Evolutionary conservation across 2,113 vertebrate genomes (phyloP), one percentile per base, ranked within the genome.

Genomic region (Tiliqua scincoides): DNA sequence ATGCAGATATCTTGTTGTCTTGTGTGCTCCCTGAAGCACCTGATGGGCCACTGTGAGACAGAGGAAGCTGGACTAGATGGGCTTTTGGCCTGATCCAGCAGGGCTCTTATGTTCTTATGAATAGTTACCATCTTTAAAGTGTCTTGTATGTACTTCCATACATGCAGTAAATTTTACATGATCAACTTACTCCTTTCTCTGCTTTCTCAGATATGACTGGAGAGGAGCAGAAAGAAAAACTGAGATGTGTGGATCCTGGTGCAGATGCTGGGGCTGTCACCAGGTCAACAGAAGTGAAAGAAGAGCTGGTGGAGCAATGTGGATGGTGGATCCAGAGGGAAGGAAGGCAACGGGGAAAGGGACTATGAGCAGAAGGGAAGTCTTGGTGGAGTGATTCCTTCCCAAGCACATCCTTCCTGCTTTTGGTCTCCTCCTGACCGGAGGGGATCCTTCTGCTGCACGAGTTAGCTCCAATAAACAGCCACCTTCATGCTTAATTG

Each of bases 401-500:
- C 43, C n/a, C 70, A 82, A 57, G 62, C 70, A 30, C 52, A 18
- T 25, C 21, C 63, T 62, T 74, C 54, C 82, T 84, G 75, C 79
- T 82, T 83, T 82, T 75, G 37, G 8, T 74, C 32, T 40, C n/a
- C 40, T 71, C 21, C 12, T 72, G 67, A 57, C 85, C 79, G 17
- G n/a, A 71, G 14, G 54, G 70, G 35, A 68, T 90, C 71, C 57
- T 76, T 74, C 76, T 88, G 76, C 73, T 27, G 82, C 89, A 85
- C 48, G 3, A 3, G 30, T 62, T 80, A 52, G 68, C 71, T 62
- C 88, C 81, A 30, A 43, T 89, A 82, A 91, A 57, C 89, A 90
- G 37, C 7, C 54, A 1, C 48, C 7, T 87, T 88, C 88, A 79
- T 32, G 71, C 82, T 91, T 91, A 89, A 91, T 85, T 92, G 91